phyloP scores from a whole-genome alignment of 1,140 invertebrate species.

The Dinoponera quadriceps region DNA sequence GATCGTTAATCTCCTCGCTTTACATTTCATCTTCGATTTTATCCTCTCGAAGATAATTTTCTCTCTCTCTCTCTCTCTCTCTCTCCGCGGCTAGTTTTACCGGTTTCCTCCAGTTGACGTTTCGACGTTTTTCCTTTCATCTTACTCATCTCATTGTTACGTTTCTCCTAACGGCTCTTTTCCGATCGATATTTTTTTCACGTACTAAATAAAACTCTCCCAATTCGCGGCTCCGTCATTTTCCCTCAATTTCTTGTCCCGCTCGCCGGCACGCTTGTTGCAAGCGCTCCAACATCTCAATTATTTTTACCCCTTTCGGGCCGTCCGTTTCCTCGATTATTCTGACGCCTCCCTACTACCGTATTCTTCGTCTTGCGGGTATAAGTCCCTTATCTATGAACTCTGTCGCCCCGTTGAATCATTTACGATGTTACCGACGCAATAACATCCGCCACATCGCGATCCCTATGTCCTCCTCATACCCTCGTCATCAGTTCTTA shows the following conservation, averaged over 20 bases:
- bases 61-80: no score
- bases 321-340: no score
- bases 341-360: no score
- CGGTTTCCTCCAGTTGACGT: not conserved
- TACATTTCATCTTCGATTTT: constrained; percentile 2
- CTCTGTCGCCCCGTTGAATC: not conserved
- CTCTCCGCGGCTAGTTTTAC: not conserved
- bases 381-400: not conserved
- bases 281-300: no score
- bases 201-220: not conserved
- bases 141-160: not conserved
- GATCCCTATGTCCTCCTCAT: not conserved
- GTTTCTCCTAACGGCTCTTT: not conserved
- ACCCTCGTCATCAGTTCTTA: not conserved
- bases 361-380: no score
- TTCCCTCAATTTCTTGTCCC: not conserved
- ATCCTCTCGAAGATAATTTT: not conserved
- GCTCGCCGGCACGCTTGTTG: no score
- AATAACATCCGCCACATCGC: not conserved
- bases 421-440: not conserved
- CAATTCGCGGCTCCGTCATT: no score
- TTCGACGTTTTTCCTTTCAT: not conserved
- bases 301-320: no score
- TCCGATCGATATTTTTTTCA: not conserved
- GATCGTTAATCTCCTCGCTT: not conserved